Evolutionary conservation across 2,797 vertebrate species (phyloP).

Genomic region (Epinephelus awoara): DNA sequence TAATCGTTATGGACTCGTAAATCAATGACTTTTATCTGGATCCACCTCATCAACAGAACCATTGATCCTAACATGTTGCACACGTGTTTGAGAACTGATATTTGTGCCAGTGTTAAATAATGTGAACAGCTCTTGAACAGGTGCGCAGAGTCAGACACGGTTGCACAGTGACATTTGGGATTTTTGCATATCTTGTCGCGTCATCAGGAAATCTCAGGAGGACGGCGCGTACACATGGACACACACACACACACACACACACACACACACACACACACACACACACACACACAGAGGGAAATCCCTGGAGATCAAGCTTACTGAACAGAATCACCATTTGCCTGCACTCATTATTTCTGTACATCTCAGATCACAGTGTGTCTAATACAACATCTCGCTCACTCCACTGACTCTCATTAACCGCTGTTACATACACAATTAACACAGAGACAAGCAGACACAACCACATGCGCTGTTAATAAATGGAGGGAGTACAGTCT

Average conservation of each 20-base stretch:
- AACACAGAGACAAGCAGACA: slow-evolving; percentile 12
- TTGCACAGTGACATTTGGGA: slow-evolving; percentile 14
- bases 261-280: slow-evolving; percentile 18
- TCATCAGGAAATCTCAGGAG: slow-evolving; percentile 42
- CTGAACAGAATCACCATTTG: slow-evolving; percentile 41
- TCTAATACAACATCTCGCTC: slow-evolving; percentile 26
- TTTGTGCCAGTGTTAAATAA: background rate
- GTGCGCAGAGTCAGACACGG: background rate
- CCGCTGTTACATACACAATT: slow-evolving; percentile 10
- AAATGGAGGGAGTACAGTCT: slow-evolving; percentile 11
- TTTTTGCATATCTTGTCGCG: slow-evolving; percentile 28
- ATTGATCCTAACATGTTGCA: background rate
- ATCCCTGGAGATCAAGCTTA: slow-evolving; percentile 35
- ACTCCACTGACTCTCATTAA: slow-evolving; percentile 27
- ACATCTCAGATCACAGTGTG: slow-evolving; percentile 24
- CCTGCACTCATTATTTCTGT: slow-evolving; percentile 27
- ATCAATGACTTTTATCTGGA: slow-evolving; percentile 11
- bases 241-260: slow-evolving; percentile 22
- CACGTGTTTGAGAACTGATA: background rate
- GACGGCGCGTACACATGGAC: slow-evolving; percentile 3
- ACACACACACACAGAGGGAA: slow-evolving; percentile 1
- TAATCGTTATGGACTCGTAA: background rate
- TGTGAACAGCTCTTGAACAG: slow-evolving; percentile 26
- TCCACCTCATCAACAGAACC: background rate
- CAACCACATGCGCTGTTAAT: slow-evolving; percentile 11